Percentiles rank a stretch among this genome's conserved stretches.
Conservation (phyloP, 2,797 vertebrate species). For the Mormyrops attenuatus region DNA sequence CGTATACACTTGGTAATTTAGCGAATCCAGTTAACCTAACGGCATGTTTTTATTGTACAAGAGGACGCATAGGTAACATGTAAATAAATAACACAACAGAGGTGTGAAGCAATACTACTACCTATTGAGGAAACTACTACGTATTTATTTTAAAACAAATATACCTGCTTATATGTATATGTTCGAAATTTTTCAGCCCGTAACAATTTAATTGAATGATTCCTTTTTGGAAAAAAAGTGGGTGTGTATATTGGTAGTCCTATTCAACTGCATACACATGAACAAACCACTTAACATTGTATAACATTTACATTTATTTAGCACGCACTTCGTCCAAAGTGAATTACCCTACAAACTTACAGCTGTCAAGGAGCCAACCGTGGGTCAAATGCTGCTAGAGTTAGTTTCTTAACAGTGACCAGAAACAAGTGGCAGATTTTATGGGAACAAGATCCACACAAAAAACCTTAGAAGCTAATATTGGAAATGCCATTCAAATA, state of each 20-base stretch:
- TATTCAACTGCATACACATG: neutral
- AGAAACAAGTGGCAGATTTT: neutral
- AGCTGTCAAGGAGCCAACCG: neutral
- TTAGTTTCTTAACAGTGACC: neutral
- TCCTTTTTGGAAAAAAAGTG: neutral
- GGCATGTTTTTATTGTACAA: neutral
- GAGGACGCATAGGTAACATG: neutral
- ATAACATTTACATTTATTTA: neutral
- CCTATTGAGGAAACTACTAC: neutral
- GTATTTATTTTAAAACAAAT: neutral
- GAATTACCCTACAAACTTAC: neutral
- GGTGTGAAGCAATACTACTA: neutral
- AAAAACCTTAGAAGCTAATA: neutral
- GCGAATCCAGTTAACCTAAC: neutral
- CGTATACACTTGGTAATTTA: neutral
- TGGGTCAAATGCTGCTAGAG: neutral
- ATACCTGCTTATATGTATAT: neutral
- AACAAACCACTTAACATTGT: neutral
- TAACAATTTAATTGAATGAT: neutral
- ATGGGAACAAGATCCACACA: neutral
- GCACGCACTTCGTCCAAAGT: neutral
- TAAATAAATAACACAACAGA: neutral
- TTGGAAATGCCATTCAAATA: neutral
- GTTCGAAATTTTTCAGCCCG: neutral
- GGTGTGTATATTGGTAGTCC: neutral